These are phyloP conservation scores for Chelidonichthys spinosus DNA, from an alignment of 2,797 vertebrate species.

Conservation along the genomic window DNA sequence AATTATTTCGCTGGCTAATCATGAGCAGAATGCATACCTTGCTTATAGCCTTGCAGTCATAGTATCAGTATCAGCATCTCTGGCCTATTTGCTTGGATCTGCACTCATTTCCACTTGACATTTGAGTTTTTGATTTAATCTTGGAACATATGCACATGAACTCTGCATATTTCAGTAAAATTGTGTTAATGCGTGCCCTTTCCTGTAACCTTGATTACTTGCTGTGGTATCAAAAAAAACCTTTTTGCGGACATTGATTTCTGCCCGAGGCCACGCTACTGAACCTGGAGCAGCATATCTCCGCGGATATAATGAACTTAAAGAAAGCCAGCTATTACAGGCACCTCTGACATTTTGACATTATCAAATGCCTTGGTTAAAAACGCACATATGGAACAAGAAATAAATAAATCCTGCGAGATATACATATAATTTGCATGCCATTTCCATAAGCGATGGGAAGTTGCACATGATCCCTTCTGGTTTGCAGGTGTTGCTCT, in stretches of 20 bases:
- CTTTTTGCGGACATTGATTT: conserved; percentile 84
- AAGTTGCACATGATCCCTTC: conserved; percentile 28
- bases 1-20: conserved; percentile 42
- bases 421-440: conserved; percentile 72
- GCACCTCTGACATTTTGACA: conserved; percentile 83
- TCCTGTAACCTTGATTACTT: conserved; percentile 81
- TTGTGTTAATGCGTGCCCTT: conserved; percentile 79
- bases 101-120: conserved; percentile 80
- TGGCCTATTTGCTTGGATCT: conserved; percentile 67
- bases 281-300: conserved; percentile 77
- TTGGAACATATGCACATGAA: conserved; percentile 77
- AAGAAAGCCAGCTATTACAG: conserved; percentile 74
- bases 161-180: conserved; percentile 78
- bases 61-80: conserved; percentile 56
- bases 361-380: conserved; percentile 78
- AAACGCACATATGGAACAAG: conserved; percentile 65
- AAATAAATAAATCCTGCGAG: conserved; percentile 20
- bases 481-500: conserved; percentile 41
- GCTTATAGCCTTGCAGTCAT: conserved; percentile 33
- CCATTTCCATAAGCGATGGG: conserved; percentile 66
- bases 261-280: conserved; percentile 72
- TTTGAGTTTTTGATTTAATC: conserved; percentile 82
- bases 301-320: conserved; percentile 78
- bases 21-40: conserved; percentile 41
- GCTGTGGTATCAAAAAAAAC: conserved; percentile 71